Conservation (phyloP, 2,113 vertebrate genomes). For the Neolamprologus modestus region DNA sequence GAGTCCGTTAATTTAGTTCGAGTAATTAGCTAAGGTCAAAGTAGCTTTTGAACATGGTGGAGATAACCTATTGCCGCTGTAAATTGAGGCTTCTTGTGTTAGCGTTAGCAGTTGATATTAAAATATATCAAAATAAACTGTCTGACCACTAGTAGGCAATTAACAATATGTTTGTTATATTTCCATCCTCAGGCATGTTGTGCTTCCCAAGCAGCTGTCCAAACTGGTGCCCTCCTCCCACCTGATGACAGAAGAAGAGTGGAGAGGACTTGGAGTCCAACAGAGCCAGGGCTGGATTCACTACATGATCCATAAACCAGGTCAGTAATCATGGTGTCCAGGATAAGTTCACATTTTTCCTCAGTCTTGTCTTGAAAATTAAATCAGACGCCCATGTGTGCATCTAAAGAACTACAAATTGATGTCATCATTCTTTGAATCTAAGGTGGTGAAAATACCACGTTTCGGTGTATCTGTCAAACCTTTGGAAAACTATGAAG, state of each 20-base stretch:
- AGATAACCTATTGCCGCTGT: not conserved
- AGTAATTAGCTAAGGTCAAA: not conserved
- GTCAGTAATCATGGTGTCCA: conserved; percentile 48
- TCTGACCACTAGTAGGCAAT: not conserved
- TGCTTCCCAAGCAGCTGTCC: conserved; percentile 91
- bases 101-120: not conserved
- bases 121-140: not conserved
- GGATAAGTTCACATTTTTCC: not conserved
- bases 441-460: not conserved
- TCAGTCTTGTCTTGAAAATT: not conserved
- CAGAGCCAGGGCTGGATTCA: conserved; percentile 97
- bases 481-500: not conserved
- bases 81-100: not conserved
- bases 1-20: not conserved
- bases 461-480: not conserved
- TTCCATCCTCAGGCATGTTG: conserved; percentile 78
- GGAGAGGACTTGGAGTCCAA: conserved; percentile 90
- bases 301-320: conserved; percentile 97
- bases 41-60: not conserved
- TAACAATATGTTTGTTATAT: not conserved
- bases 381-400: not conserved
- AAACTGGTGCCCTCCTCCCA: conserved; percentile 89
- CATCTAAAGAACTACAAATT: not conserved
- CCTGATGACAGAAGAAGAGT: conserved; percentile 90
- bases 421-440: not conserved